A percentile compares a stretch with the other conserved stretches of the same genome.
Conservation (phyloP, 1,140 invertebrate genomes). For the Heterodera schachtii region DNA sequence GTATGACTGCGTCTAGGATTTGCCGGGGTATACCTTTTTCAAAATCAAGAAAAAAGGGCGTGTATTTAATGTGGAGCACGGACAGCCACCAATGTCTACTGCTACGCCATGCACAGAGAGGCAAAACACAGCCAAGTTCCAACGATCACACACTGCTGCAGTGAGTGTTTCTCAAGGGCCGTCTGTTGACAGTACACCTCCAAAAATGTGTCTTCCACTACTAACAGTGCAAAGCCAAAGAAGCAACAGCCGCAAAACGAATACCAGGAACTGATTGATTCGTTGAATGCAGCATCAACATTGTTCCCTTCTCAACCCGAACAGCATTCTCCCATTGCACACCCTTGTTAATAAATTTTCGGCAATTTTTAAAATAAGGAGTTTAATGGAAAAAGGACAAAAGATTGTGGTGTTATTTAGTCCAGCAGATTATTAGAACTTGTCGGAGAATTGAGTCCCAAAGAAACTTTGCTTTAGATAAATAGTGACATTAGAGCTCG, state of each 20-base stretch:
- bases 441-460: too few relatives aligned
- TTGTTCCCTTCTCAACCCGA: too few relatives aligned
- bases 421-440: too few relatives aligned
- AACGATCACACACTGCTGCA: too few relatives aligned
- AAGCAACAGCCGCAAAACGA: background rate
- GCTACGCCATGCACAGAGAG: background rate
- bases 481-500: too few relatives aligned
- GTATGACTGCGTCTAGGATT: background rate
- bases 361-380: too few relatives aligned
- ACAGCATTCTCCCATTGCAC: too few relatives aligned
- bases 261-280: too few relatives aligned
- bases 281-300: too few relatives aligned
- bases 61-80: background rate
- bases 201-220: background rate
- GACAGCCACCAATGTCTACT: background rate
- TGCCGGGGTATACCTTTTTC: slow-evolving; percentile 12
- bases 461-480: too few relatives aligned
- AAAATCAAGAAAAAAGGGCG: slow-evolving; percentile 16
- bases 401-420: too few relatives aligned
- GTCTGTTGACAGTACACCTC: background rate
- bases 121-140: background rate
- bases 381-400: too few relatives aligned
- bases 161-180: background rate
- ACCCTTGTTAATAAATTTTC: background rate
- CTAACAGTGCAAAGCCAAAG: background rate